Evolutionary conservation across 92 coral and sea anemone species (phyloP).

Genomic region (Palythoa caribaeorum): DNA sequence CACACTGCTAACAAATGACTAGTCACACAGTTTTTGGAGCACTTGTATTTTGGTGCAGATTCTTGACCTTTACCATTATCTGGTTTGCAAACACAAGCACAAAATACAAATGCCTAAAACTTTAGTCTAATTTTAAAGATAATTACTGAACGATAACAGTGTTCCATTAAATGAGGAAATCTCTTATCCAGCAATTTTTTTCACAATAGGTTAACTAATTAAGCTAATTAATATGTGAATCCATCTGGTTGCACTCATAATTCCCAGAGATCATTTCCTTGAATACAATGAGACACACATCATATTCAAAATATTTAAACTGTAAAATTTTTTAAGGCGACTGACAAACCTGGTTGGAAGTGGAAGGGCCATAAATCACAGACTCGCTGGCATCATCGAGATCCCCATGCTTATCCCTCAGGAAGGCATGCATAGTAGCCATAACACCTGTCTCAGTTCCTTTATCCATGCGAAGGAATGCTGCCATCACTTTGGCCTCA

Average conservation of each 20-base stretch:
- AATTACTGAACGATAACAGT: background rate
- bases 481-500: constrained; percentile 16
- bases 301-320: background rate
- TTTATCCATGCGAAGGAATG: constrained; percentile 21
- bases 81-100: constrained; percentile 17
- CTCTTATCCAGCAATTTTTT: constrained; percentile 8
- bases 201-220: constrained; percentile 1
- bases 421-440: constrained; percentile 19
- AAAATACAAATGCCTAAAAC: constrained; percentile 2
- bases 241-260: constrained; percentile 9
- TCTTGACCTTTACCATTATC: constrained; percentile 5
- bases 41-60: background rate
- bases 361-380: constrained; percentile 27
- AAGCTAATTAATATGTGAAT: background rate
- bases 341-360: constrained; percentile 24
- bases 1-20: constrained; percentile 4
- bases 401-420: constrained; percentile 26
- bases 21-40: background rate
- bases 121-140: background rate
- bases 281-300: background rate
- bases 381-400: constrained; percentile 18
- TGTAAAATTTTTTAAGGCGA: background rate
- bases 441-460: constrained; percentile 20
- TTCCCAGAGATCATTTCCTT: constrained; percentile 10
- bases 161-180: background rate